Conservation (phyloP, 2,113 vertebrate genomes). For the Heterotis niloticus region DNA sequence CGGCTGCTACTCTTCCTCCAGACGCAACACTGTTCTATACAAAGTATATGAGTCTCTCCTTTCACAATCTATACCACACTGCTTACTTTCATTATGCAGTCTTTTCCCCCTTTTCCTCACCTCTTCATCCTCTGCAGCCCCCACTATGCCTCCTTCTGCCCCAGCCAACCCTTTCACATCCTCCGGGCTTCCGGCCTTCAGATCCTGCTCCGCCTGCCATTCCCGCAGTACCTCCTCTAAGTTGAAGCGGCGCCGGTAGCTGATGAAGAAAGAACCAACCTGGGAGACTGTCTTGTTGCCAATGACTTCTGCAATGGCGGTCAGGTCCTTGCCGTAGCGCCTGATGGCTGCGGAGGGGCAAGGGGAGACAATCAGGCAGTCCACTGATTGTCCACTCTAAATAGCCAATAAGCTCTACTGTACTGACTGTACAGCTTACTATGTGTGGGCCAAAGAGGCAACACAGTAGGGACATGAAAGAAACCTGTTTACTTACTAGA, state of each 20-base stretch:
- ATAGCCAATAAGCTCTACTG: too few relatives aligned
- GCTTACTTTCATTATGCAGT: too few relatives aligned
- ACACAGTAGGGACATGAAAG: too few relatives aligned
- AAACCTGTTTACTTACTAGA: too few relatives aligned
- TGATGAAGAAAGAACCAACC: constrained; percentile 85
- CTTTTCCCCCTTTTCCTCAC: constrained; percentile 47
- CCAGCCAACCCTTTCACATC: constrained; percentile 45
- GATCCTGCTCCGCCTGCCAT: constrained; percentile 82
- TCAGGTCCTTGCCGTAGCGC: constrained; percentile 80
- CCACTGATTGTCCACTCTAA: too few relatives aligned
- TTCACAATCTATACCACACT: background rate
- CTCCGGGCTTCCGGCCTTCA: constrained; percentile 45
- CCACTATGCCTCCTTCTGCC: constrained; percentile 47
- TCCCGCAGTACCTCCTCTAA: constrained; percentile 86
- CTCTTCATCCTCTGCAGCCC: constrained; percentile 65
- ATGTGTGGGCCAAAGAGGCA: too few relatives aligned
- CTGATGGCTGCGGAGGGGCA: constrained; percentile 69
- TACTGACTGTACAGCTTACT: too few relatives aligned
- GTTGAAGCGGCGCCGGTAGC: constrained; percentile 84
- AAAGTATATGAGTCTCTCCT: background rate
- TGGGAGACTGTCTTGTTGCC: constrained; percentile 81
- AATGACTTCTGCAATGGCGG: constrained; percentile 82
- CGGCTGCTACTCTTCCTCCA: background rate
- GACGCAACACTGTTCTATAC: background rate
- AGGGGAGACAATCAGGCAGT: background rate